Evolutionary conservation across 2,797 vertebrate species (phyloP).

Genomic region (Enteromius fasciolatus): DNA sequence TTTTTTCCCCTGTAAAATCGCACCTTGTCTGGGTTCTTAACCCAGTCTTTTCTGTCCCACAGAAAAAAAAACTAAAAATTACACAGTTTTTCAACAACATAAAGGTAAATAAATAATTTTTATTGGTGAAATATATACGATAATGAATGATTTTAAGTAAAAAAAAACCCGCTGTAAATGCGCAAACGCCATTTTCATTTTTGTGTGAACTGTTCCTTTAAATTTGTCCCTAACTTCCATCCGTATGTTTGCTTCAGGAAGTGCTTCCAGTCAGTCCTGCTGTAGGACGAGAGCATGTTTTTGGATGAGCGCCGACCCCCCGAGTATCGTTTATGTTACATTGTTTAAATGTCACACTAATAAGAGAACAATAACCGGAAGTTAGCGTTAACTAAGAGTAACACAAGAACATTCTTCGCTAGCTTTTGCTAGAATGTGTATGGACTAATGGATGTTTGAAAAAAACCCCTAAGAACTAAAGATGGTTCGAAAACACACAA

Average conservation of each 20-base stretch:
- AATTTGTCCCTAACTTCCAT: neutral
- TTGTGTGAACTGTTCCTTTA: neutral
- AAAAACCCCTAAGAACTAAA: neutral
- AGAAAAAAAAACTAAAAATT: neutral
- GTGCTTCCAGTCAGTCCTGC: neutral
- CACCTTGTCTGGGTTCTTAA: neutral
- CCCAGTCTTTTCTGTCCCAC: neutral
- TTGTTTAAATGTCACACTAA: neutral
- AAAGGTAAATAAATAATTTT: neutral
- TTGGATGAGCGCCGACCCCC: neutral
- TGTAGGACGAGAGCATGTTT: neutral
- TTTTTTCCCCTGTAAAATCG: neutral
- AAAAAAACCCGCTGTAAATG: neutral
- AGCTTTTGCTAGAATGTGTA: neutral
- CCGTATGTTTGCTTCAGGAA: slow-evolving; percentile 33
- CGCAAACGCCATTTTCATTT: neutral
- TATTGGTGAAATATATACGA: neutral
- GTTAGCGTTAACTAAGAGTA: neutral
- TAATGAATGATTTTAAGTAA: neutral
- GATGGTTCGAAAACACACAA: neutral
- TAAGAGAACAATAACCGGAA: neutral
- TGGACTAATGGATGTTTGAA: neutral
- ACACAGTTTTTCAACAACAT: neutral
- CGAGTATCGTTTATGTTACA: neutral
- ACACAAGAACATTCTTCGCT: neutral